Conservation (phyloP, 2,888 invertebrate species). For the Tetragnatha montana region DNA sequence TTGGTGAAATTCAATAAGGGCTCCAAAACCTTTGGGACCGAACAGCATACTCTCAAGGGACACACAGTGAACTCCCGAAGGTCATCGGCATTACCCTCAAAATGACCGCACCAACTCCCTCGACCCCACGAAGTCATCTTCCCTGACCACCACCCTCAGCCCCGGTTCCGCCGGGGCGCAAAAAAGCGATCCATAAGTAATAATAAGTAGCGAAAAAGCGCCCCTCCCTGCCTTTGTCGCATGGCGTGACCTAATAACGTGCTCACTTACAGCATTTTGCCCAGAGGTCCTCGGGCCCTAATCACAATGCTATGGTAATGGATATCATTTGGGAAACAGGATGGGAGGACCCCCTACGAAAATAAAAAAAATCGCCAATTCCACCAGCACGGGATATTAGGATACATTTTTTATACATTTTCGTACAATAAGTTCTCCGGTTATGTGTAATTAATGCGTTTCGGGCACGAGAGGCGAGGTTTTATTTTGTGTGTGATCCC, state of each 20-base stretch:
- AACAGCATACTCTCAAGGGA: too few relatives aligned
- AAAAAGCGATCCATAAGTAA: conserved; percentile 28
- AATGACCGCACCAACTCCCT: neutral
- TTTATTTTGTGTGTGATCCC: neutral
- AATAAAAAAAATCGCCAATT: conserved; percentile 30
- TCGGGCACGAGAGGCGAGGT: conserved; percentile 37
- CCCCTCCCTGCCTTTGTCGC: conserved; percentile 11
- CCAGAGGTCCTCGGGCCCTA: conserved; percentile 25
- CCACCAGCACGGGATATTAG: conserved; percentile 45
- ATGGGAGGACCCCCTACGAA: conserved; percentile 36
- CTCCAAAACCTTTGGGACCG: too few relatives aligned
- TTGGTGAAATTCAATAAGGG: too few relatives aligned
- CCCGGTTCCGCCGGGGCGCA: neutral
- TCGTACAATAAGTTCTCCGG: conserved; percentile 36
- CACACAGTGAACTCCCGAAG: neutral
- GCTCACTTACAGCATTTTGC: conserved; percentile 46
- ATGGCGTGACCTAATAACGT: conserved; percentile 54
- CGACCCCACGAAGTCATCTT: neutral
- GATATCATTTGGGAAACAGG: conserved; percentile 54
- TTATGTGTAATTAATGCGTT: conserved; percentile 57
- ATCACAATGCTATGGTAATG: conserved; percentile 60
- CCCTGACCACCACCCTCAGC: neutral
- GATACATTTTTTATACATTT: conserved; percentile 53
- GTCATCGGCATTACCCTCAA: neutral
- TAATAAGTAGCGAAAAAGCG: conserved; percentile 14